A percentile compares a stretch with the other conserved stretches of the same genome.
Evolutionary conservation across 2,113 vertebrate genomes (phyloP).

Genomic region (Labrus mixtus): DNA sequence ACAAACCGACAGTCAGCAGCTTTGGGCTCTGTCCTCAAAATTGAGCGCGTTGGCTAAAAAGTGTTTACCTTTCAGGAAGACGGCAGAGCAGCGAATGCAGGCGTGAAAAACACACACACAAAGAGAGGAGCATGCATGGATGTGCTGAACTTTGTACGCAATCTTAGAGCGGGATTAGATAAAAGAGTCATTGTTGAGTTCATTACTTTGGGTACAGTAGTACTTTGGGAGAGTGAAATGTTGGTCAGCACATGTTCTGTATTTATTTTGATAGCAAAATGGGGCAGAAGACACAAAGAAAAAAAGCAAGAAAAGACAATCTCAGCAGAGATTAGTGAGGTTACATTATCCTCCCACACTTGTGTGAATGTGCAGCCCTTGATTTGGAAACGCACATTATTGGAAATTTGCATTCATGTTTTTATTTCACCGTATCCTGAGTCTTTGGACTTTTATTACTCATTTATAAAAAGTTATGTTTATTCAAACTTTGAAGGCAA

Average conservation of each 20-base stretch:
- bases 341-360: not conserved
- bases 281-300: not conserved
- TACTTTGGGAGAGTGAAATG: slow-evolving; percentile 36
- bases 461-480: too few species aligned
- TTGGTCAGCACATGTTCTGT: slow-evolving; percentile 33
- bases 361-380: not conserved
- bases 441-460: not conserved
- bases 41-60: slow-evolving; percentile 32
- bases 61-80: slow-evolving; percentile 53
- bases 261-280: not conserved
- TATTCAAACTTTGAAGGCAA: too few species aligned
- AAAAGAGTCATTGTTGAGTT: slow-evolving; percentile 28
- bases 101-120: slow-evolving; percentile 38
- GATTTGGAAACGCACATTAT: not conserved
- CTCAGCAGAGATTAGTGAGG: not conserved
- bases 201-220: slow-evolving; percentile 5
- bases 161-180: slow-evolving; percentile 37
- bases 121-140: slow-evolving; percentile 39
- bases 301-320: not conserved
- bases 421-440: not conserved
- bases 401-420: not conserved
- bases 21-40: slow-evolving; percentile 61
- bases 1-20: slow-evolving; percentile 70
- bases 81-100: slow-evolving; percentile 14
- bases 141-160: slow-evolving; percentile 39